These are phyloP conservation scores for Trogon melanurus DNA, from an alignment of 2,113 vertebrate species.

Conservation along the genomic window DNA sequence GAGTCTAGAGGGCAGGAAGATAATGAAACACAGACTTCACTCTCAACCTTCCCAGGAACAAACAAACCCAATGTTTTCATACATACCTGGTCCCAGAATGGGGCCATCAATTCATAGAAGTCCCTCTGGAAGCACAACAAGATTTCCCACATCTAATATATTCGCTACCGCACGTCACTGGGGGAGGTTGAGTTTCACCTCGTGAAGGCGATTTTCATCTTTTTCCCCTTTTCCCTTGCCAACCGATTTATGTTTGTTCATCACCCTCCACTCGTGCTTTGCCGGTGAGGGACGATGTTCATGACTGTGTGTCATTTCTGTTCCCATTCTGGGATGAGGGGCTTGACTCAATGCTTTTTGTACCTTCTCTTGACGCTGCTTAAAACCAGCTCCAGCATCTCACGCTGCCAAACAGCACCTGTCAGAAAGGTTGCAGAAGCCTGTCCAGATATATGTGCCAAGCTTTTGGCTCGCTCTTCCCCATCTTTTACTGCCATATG, in stretches of 20 bases:
- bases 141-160: neutral
- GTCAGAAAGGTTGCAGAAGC: neutral
- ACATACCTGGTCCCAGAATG: neutral
- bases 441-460: neutral
- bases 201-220: accelerated
- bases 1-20: neutral
- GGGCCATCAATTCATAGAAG: neutral
- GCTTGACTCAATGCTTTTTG: neutral
- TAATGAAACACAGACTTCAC: neutral
- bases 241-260: neutral
- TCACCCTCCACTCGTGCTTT: neutral
- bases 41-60: neutral
- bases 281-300: neutral
- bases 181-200: neutral
- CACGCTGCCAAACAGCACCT: neutral
- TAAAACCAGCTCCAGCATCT: neutral
- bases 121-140: neutral
- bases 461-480: neutral
- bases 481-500: neutral
- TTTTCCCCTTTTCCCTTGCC: neutral
- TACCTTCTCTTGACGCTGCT: neutral
- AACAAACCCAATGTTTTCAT: neutral
- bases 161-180: neutral
- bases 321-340: neutral
- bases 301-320: neutral